Evolutionary conservation across 2,888 invertebrate species (phyloP), one percentile per base, ranked within the genome.

Genomic region (Hirtodrosophila confusa): DNA sequence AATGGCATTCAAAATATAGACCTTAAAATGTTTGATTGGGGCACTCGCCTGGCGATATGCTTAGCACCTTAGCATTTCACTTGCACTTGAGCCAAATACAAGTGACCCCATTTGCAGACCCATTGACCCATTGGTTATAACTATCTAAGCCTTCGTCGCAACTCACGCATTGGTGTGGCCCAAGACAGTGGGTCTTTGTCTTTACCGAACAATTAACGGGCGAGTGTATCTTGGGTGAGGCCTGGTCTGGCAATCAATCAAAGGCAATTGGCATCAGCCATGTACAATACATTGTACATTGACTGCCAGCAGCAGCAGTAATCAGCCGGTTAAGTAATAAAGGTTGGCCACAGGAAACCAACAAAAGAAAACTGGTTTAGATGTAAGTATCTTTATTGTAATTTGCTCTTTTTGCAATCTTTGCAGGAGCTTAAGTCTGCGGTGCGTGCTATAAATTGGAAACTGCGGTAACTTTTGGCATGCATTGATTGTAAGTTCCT

Each of bases 401-500:
- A 17, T 57, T 49, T 53, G 31, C 41, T 12, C 11, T 66, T 53
- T 66, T 51, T 53, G 51, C 54, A 49, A 41, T 44, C 11, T 58
- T 54, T 47, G 29, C 64, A 75, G 66, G 68, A 56, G 44, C 37
- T 45, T 23, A 31, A 35, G 36, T 51, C 40, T 44, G 27, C 27
- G 43, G 43, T 37, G 64, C 39, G 43, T 51, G 27, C 48, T 82
- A 83, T 83, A 83, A 83, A 83, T 87, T 73, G 87, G 70, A 54
- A 45, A 45, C 12, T 63, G 54, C 44, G n/a, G 24, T 50, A 23
- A 57, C 57, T 33, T 57, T 73, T 80, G 70, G 75, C 77, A 87
- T 80, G 74, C 90, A 89, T 88, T 90, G 74, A 72, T 82, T 79
- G 83, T 71, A 40, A 70, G 69, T 69, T 87, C 82, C 87, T 80